Conservation (phyloP, 2,113 vertebrate species). For the Sus scrofa region DNA sequence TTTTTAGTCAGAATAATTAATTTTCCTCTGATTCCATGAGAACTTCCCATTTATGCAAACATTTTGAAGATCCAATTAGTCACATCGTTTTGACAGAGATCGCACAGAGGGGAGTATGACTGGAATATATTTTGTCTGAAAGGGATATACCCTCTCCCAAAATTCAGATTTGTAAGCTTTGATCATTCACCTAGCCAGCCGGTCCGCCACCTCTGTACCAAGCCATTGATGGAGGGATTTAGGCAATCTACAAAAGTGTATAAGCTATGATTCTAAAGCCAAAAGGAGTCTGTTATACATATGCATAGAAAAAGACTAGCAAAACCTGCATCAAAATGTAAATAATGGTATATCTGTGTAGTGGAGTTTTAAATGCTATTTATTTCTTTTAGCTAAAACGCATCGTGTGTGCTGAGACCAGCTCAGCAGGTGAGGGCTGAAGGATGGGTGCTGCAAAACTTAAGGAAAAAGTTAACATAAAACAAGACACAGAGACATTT, state of each 20-base stretch:
- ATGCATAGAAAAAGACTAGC: not conserved
- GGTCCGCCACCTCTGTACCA: not conserved
- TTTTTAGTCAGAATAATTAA: not conserved
- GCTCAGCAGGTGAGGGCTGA: no score
- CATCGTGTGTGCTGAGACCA: no score
- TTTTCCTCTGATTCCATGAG: not conserved
- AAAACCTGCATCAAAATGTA: not conserved
- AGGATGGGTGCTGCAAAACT: no score
- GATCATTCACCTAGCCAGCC: not conserved
- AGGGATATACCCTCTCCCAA: not conserved
- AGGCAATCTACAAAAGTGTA: not conserved
- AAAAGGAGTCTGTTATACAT: not conserved
- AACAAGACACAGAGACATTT: no score
- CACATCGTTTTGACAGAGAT: not conserved
- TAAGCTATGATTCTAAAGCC: not conserved
- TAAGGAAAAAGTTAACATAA: no score
- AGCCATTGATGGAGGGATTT: not conserved
- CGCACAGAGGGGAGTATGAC: not conserved
- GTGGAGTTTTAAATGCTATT: not conserved
- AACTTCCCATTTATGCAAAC: not conserved
- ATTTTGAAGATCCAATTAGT: not conserved
- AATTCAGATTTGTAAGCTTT: not conserved
- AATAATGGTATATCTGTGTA: not conserved
- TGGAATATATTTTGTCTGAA: not conserved
- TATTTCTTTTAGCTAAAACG: not conserved